A percentile compares a stretch with the other conserved stretches of the same genome.
phyloP scores from a whole-genome alignment of 2,113 vertebrate genomes.

The Ivindomyrus marchei region DNA sequence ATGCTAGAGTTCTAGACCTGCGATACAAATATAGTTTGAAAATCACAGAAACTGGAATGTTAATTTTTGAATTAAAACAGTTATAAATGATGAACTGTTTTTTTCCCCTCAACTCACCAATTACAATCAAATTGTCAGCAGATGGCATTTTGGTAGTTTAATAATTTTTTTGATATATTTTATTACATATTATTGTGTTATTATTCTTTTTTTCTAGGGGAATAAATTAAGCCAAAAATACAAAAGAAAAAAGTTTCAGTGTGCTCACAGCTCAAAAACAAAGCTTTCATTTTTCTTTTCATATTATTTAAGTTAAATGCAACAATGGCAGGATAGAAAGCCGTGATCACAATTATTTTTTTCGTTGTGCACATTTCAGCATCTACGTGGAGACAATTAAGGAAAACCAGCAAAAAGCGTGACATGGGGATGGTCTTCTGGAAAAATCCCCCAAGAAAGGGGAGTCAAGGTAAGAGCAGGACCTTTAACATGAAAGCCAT shows the following conservation, averaged over 20 bases:
- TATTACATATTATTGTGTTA: background rate
- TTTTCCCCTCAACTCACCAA: background rate
- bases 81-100: background rate
- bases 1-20: background rate
- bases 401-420: background rate
- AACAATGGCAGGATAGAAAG: background rate
- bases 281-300: background rate
- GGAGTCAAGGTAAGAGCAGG: background rate
- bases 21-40: background rate
- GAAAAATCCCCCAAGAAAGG: background rate
- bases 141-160: background rate
- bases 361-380: background rate
- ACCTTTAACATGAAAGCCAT: background rate
- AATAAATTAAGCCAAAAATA: background rate
- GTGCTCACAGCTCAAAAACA: background rate
- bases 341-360: background rate
- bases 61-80: background rate
- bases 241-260: background rate
- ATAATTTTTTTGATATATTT: background rate
- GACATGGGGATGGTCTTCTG: background rate
- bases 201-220: background rate
- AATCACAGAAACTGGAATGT: background rate
- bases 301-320: background rate
- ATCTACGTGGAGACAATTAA: background rate
- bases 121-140: background rate